phyloP scores from a whole-genome alignment of 2,888 invertebrate genomes.

The Hydropsyche betteni region DNA sequence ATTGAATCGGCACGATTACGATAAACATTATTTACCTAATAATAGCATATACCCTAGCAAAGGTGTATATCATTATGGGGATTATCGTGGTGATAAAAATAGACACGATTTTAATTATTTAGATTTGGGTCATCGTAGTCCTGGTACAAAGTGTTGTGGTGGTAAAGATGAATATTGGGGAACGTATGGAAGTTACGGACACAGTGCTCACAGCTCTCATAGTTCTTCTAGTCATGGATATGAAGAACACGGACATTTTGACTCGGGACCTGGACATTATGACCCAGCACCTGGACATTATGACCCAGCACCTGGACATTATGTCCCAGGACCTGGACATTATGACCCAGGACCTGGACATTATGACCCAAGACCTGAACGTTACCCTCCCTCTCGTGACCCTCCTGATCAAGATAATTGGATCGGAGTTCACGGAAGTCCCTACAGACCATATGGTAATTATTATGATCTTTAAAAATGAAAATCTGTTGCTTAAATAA shows the following conservation, averaged over 20 bases:
- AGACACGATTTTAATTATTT: slow-evolving; percentile 58
- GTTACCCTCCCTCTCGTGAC: not conserved
- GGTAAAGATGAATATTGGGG: slow-evolving; percentile 53
- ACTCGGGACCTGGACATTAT: slow-evolving; percentile 25
- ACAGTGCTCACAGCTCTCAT: slow-evolving; percentile 37
- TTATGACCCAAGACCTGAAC: slow-evolving; percentile 2
- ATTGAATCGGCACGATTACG: slow-evolving; percentile 58
- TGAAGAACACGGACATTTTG: slow-evolving; percentile 19
- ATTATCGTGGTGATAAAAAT: slow-evolving; percentile 38
- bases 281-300: slow-evolving; percentile 25
- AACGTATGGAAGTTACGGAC: slow-evolving; percentile 41
- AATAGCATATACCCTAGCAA: slow-evolving; percentile 44
- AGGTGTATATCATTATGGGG: slow-evolving; percentile 46
- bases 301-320: slow-evolving; percentile 23
- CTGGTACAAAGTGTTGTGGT: slow-evolving; percentile 56
- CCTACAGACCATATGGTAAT: slow-evolving; percentile 45
- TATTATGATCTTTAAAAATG: too few species aligned
- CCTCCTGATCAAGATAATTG: slow-evolving; percentile 13
- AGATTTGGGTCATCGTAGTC: slow-evolving; percentile 58
- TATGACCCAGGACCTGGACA: slow-evolving; percentile 26
- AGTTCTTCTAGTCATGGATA: slow-evolving; percentile 41
- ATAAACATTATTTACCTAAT: slow-evolving; percentile 53
- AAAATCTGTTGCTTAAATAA: not conserved
- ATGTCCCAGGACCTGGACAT: slow-evolving; percentile 24
- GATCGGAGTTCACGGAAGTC: slow-evolving; percentile 34